Evolutionary conservation across 1,140 invertebrate species (phyloP), one percentile per base, ranked within the genome.

Genomic region (Venturia canescens): DNA sequence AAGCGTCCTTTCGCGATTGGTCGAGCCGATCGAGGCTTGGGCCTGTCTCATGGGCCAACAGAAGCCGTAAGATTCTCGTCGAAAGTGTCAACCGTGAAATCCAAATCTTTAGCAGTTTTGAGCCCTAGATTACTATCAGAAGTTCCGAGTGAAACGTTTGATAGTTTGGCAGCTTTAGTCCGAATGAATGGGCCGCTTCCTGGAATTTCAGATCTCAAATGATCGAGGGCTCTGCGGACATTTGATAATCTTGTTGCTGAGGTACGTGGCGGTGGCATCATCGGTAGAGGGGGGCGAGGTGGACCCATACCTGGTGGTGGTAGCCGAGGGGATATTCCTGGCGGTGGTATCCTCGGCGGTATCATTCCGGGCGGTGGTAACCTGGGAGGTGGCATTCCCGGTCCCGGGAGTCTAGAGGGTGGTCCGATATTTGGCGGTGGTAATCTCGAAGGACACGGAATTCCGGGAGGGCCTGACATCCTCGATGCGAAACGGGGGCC

Each of bases 81-180:
- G 57, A 88, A 90, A 1, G 87, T 88, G 31, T 90, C 89, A 0
- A 82, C 82, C 0, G 89, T 89, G n/a, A 89, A 90, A 29, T 90
- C 89, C 27, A 87, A 87, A 4, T 90, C 88, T 9, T 86, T 87
- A 26, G 44, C 13, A 4, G 50, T n/a, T 26, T 80, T 83, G 6
- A 26, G 3, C 53, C 38, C 23, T 79, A 74, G 44, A 63, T 23
- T 23, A 63, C 21, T 26, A 26, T 13, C 23, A 63, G 1, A 2
- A 34, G 80, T 53, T 26, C 3, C 48, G 23, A 26, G 60, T 63
- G 27, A 44, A 13, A 21, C 34, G n/a, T 57, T 2, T 21, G 69
- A 71, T 44, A 21, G 21, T 71, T 34, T 63, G 11, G 11, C 0
- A n/a, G 11, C 2, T 63, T 63, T 63, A 15, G 9, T 27, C 16